Base-by-base conservation (phyloP, 1,140 invertebrate genomes). In the Tenebrio molitor region DNA sequence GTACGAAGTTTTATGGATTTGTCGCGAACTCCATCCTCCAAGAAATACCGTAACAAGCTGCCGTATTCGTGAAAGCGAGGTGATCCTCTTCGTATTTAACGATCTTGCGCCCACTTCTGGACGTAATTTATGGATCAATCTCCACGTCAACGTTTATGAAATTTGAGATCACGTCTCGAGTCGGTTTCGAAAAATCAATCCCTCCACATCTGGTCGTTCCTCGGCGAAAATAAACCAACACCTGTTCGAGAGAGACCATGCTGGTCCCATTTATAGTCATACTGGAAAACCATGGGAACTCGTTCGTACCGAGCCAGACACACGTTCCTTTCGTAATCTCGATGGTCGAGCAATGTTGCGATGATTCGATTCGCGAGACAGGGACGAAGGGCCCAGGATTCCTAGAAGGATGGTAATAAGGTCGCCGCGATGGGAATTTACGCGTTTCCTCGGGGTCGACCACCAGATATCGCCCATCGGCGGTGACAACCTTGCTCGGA, bases 251-350 rank as follows among this genome's bases (percentile, higher is more conserved):
- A 4, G 5, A n/a, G 12, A 15, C 50, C 50, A 58, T 58, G 50
- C 50, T 58, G 50, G 21, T 58, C 44, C 50, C 50, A 58, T 58
- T 58, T 58, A 58, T 58, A 58, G 50, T 12, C 21, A 58, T 58
- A 58, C 50, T 58, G 50, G 50, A 58, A 58, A 58, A 50, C 21
- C 50, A 58, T 58, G 50, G 23, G 50, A 58, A 58, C 50, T 29
- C 2, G 50, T 58, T 58, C 50, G 50, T 29, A n/a, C 15, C n/a
- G 15, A 58, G 29, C 21, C 50, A 25, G 19, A 29, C 50, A 29
- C 21, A 23, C 23, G n/a, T 29, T 50, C 8, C 10, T 50, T 58
- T 58, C 50, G 29, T 58, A 58, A 58, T 58, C 50, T 58, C 29
- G 50, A 58, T 58, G 2, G 21, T 29, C n/a, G 50, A 58, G 36